phyloP scores from a whole-genome alignment of 2,113 vertebrate genomes.

The Stictonetta naevosa region DNA sequence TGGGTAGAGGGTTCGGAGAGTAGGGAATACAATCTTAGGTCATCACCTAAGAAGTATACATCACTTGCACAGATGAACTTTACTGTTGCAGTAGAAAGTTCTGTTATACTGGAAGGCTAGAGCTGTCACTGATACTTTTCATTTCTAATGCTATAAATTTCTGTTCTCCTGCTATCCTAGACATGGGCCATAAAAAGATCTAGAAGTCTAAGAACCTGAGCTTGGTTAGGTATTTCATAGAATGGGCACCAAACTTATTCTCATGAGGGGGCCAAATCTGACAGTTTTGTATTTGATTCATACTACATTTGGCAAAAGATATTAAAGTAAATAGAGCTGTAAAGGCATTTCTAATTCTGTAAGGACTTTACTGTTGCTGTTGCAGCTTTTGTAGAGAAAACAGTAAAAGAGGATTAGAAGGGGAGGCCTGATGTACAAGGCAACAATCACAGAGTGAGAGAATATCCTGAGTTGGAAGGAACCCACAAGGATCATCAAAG shows the following conservation, averaged over 20 bases:
- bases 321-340: not conserved
- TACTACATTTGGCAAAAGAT: not conserved
- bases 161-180: not conserved
- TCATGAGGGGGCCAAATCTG: not conserved
- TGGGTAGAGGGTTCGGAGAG: not conserved
- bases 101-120: not conserved
- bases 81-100: not conserved
- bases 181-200: not conserved
- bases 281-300: not conserved
- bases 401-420: not conserved
- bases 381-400: not conserved
- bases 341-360: not conserved
- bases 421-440: not conserved
- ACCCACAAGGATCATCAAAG: too few species aligned
- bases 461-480: too few species aligned
- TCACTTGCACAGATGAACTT: not conserved
- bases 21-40: not conserved
- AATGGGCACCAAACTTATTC: not conserved
- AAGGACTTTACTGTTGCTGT: not conserved
- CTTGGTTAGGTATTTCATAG: not conserved
- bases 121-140: not conserved
- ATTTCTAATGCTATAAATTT: not conserved
- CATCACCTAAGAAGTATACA: not conserved
- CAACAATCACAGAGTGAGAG: too few species aligned
- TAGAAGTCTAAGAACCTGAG: not conserved